phyloP scores from a whole-genome alignment of 2,797 vertebrate genomes.

The Phataginus tetradactyla region DNA sequence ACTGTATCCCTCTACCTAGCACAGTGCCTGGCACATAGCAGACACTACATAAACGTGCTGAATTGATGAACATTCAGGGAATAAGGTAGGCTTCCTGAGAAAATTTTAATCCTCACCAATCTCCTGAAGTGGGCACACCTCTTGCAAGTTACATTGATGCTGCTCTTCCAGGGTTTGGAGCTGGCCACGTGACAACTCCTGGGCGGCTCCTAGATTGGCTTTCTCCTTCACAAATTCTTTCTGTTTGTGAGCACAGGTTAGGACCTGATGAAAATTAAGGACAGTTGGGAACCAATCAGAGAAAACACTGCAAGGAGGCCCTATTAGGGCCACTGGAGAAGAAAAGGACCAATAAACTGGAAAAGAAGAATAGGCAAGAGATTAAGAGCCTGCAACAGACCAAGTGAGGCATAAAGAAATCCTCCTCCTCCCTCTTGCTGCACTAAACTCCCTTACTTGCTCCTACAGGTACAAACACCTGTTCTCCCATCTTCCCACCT shows the following conservation, averaged over 20 bases:
- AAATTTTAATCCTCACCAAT: conserved; percentile 33
- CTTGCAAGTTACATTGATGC: not conserved
- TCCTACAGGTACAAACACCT: not conserved
- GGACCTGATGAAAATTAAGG: conserved; percentile 29
- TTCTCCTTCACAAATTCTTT: not conserved
- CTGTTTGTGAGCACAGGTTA: not conserved
- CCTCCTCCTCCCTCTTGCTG: not conserved
- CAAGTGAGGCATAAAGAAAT: not conserved
- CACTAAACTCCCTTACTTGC: not conserved
- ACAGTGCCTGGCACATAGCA: not conserved
- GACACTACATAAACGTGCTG: not conserved
- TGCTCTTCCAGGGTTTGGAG: not conserved
- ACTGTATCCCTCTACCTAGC: not conserved
- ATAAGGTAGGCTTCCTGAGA: not conserved
- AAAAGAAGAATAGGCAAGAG: not conserved
- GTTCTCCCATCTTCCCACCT: not conserved
- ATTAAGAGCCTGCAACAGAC: not conserved
- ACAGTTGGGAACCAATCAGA: not conserved
- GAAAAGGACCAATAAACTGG: not conserved
- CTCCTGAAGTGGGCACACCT: not conserved
- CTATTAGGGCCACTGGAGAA: not conserved
- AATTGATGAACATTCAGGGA: not conserved
- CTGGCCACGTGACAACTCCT: not conserved
- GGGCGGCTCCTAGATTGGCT: not conserved
- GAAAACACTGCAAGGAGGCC: not conserved